These are phyloP conservation scores for Monoplex corrugatus DNA, from an alignment of 2,888 invertebrate genomes.

Conservation along the genomic window DNA sequence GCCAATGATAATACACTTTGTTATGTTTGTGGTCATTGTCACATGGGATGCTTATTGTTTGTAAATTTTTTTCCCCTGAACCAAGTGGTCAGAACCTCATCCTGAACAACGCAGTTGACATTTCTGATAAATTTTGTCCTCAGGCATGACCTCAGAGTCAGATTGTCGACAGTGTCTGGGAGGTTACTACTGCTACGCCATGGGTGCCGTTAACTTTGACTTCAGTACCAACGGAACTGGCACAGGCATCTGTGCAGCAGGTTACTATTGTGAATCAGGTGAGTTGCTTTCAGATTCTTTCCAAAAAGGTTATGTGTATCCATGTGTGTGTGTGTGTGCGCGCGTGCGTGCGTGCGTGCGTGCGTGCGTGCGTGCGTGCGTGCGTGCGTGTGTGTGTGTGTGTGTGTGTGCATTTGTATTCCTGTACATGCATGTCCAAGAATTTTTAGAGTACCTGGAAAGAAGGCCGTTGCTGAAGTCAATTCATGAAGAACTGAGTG, in stretches of 20 bases:
- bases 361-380: background rate
- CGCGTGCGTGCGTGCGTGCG: background rate
- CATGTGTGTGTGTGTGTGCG: background rate
- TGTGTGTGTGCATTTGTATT: conserved; percentile 18
- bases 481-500: too few relatives aligned
- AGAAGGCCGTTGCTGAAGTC: too few relatives aligned
- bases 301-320: background rate
- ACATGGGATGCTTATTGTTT: too few relatives aligned
- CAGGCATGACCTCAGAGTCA: conserved; percentile 54
- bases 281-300: background rate
- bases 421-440: too few relatives aligned
- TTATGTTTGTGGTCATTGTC: too few relatives aligned
- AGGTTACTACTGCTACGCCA: conserved; percentile 74
- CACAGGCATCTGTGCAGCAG: conserved; percentile 74
- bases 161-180: conserved; percentile 76
- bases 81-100: too few relatives aligned
- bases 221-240: conserved; percentile 75
- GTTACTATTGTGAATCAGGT: conserved; percentile 79
- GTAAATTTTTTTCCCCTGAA: too few relatives aligned
- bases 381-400: background rate
- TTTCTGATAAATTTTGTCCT: too few relatives aligned
- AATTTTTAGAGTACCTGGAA: too few relatives aligned
- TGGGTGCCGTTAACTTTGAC: conserved; percentile 77
- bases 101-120: too few relatives aligned
- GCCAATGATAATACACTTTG: too few relatives aligned